These are phyloP conservation scores for Galerucella nymphaeae DNA, from an alignment of 2,888 invertebrate genomes.

Conservation along the genomic window DNA sequence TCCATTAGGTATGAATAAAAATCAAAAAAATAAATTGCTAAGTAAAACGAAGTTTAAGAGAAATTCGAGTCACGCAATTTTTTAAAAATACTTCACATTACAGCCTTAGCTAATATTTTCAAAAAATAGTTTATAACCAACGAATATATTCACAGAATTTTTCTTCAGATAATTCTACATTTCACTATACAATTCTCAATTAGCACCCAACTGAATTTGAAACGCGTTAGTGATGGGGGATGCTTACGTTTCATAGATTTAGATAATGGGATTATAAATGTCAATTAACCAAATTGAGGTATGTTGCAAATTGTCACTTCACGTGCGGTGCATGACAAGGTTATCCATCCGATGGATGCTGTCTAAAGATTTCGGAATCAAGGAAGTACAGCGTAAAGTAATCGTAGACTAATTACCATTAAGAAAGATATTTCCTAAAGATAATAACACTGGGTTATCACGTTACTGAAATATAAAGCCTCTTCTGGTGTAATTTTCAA, in stretches of 20 bases:
- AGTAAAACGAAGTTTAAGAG: background rate
- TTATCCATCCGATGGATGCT: slow-evolving; percentile 15
- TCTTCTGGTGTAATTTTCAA: no score
- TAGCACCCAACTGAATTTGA: background rate
- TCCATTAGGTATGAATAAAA: background rate
- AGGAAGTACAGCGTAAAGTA: background rate
- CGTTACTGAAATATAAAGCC: background rate
- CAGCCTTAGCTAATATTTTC: no score
- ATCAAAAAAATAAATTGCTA: background rate
- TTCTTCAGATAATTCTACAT: no score
- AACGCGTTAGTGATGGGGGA: background rate
- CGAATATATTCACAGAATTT: no score
- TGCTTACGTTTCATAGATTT: background rate
- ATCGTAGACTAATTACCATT: background rate
- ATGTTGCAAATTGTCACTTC: slow-evolving; percentile 17
- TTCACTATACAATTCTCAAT: no score
- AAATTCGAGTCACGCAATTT: no score
- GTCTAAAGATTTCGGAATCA: background rate
- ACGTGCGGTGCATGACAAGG: slow-evolving; percentile 13
- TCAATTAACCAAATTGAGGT: slow-evolving; percentile 34
- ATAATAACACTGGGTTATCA: background rate
- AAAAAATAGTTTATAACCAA: no score
- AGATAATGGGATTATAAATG: slow-evolving; percentile 31
- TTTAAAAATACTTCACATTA: no score
- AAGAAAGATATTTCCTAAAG: background rate